A percentile compares a stretch with the other conserved stretches of the same genome.
These are phyloP conservation scores for Bradypodion ventrale DNA, from an alignment of 2,797 vertebrate species.

Conservation along the genomic window DNA sequence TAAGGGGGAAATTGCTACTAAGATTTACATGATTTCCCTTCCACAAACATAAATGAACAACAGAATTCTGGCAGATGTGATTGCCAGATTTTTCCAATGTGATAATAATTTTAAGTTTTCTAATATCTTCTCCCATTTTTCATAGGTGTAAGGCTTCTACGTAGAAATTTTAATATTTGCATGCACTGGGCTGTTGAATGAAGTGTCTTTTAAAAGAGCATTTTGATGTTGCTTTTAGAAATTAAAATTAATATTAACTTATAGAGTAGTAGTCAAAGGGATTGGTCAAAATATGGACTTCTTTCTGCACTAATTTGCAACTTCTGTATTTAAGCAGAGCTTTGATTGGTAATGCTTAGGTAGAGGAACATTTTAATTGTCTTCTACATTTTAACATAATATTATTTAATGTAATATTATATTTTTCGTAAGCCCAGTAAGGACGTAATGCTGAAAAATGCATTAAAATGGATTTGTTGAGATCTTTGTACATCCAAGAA, in stretches of 20 bases:
- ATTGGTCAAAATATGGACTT: neutral
- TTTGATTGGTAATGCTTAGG: neutral
- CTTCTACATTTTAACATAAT: neutral
- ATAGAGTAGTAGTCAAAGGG: neutral
- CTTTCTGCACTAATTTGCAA: conserved; percentile 9
- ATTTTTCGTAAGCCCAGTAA: neutral
- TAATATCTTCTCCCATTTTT: neutral
- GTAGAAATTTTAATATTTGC: neutral
- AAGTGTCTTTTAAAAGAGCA: neutral
- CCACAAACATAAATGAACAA: too few species aligned
- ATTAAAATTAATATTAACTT: neutral
- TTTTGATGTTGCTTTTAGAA: neutral
- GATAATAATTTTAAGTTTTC: neutral
- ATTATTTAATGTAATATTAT: neutral
- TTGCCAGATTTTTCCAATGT: too few species aligned
- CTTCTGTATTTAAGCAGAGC: neutral
- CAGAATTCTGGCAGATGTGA: too few species aligned
- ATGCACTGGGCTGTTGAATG: neutral
- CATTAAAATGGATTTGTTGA: neutral
- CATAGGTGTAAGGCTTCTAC: neutral
- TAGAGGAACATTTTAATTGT: neutral
- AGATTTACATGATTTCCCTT: too few species aligned
- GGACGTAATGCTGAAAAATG: too few species aligned
- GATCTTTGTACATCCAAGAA: neutral
- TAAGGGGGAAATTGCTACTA: too few species aligned